These are phyloP conservation scores for Aptenodytes patagonicus DNA, from an alignment of 2,113 vertebrate species.

Conservation along the genomic window DNA sequence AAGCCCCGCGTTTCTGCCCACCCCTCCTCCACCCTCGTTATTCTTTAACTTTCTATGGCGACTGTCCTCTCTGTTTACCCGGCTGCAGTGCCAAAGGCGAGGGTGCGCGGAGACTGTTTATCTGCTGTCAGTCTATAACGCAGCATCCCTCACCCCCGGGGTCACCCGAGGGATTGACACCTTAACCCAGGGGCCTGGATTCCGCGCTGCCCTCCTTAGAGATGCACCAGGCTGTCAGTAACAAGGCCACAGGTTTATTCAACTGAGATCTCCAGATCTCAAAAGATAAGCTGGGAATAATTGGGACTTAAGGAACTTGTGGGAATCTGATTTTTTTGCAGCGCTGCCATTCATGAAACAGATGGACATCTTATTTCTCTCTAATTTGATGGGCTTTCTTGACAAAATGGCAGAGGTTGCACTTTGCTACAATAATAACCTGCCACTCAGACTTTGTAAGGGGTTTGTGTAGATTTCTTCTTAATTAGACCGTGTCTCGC, in stretches of 20 bases:
- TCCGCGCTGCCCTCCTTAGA: conserved; percentile 80
- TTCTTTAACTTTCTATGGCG: conserved; percentile 67
- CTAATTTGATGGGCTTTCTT: conserved; percentile 73
- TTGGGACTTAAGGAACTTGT: conserved; percentile 85
- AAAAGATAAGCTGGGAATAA: conserved; percentile 97
- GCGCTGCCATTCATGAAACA: conserved; percentile 72
- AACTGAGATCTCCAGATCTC: conserved; percentile 81
- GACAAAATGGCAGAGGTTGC: conserved; percentile 69
- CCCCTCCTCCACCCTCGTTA: background rate
- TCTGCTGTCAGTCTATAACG: conserved; percentile 77
- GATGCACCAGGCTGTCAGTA: conserved; percentile 87
- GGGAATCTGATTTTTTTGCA: conserved; percentile 77
- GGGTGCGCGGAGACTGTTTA: conserved; percentile 64
- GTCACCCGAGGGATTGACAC: conserved; percentile 82
- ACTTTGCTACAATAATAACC: conserved; percentile 62
- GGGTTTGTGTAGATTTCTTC: conserved; percentile 51
- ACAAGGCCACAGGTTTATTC: conserved; percentile 85
- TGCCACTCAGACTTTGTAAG: conserved; percentile 65
- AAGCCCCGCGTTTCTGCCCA: background rate
- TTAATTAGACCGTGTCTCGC: conserved; percentile 40
- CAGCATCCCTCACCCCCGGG: conserved; percentile 77
- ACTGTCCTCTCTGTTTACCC: conserved; percentile 77
- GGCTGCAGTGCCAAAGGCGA: conserved; percentile 58
- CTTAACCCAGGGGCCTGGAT: conserved; percentile 81
- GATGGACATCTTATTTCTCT: conserved; percentile 82